These are phyloP conservation scores for Enteromius afrohamiltoni DNA, from an alignment of 2,797 vertebrate genomes.

Conservation along the genomic window DNA sequence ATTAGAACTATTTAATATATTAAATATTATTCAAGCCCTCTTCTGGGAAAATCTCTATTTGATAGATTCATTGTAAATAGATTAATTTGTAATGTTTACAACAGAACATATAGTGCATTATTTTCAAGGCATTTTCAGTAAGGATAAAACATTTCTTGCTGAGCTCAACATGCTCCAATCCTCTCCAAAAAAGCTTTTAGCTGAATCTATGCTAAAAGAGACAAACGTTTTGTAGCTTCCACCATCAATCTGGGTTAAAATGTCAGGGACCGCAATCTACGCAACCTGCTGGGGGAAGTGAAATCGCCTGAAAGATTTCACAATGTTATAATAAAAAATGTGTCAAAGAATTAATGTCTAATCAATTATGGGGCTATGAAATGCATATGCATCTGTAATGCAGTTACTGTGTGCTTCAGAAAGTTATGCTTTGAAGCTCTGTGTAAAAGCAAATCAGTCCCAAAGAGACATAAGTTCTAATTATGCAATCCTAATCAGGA, in stretches of 20 bases:
- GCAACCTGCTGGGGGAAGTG: neutral
- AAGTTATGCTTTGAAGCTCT: neutral
- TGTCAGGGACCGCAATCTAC: neutral
- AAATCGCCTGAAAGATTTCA: neutral
- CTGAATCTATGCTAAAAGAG: neutral
- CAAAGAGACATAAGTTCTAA: neutral
- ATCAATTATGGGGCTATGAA: neutral
- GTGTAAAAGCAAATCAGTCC: neutral
- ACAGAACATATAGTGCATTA: neutral
- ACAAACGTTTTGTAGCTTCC: neutral
- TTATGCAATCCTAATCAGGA: neutral
- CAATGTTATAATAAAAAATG: neutral
- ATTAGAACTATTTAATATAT: too few species aligned
- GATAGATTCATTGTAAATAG: neutral
- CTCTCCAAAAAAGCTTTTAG: neutral
- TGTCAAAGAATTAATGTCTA: neutral
- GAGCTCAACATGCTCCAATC: neutral
- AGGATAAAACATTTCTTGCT: constrained; percentile 5
- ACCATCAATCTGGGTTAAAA: constrained; percentile 15
- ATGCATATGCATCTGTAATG: neutral
- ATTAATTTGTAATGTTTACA: neutral
- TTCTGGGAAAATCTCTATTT: neutral
- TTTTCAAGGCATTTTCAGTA: neutral
- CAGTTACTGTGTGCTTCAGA: neutral
- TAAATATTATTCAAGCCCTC: neutral